These are phyloP conservation scores for Mus spicilegus DNA, from an alignment of 2,113 vertebrate genomes.

Conservation along the genomic window DNA sequence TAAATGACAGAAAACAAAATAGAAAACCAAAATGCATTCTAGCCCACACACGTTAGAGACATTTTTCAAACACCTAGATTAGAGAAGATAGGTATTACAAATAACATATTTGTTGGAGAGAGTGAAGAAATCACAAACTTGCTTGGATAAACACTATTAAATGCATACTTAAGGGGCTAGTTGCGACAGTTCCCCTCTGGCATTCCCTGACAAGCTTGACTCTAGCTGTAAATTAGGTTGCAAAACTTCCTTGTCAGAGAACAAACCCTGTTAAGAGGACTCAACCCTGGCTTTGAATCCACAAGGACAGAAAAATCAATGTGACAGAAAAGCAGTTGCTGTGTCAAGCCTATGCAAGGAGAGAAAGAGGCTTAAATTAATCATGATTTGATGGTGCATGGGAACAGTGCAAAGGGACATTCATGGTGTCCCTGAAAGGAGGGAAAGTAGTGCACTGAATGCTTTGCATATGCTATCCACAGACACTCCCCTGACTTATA, in stretches of 20 bases:
- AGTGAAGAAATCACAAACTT: constrained; percentile 72
- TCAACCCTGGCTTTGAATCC: constrained; percentile 72
- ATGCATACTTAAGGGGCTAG: constrained; percentile 62
- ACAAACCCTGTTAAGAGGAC: constrained; percentile 77
- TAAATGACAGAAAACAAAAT: background rate
- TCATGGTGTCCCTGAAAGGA: constrained; percentile 50
- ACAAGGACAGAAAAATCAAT: constrained; percentile 74
- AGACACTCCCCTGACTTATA: constrained; percentile 72
- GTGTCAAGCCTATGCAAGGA: constrained; percentile 63
- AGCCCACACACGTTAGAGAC: constrained; percentile 54
- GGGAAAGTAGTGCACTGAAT: background rate
- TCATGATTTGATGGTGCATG: constrained; percentile 62
- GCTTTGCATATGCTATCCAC: background rate
- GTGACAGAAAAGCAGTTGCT: constrained; percentile 79
- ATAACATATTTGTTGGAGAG: constrained; percentile 68
- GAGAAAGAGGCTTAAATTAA: constrained; percentile 66
- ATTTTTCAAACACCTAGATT: constrained; percentile 72
- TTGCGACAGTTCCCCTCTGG: constrained; percentile 74
- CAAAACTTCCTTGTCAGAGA: constrained; percentile 86
- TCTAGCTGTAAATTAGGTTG: constrained; percentile 84
- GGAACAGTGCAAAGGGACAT: constrained; percentile 38
- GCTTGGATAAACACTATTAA: constrained; percentile 79
- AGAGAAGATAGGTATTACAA: constrained; percentile 70
- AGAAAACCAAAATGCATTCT: constrained; percentile 58
- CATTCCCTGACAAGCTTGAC: constrained; percentile 72